These are phyloP conservation scores for Leptobrachium ailaonicum DNA, from an alignment of 2,113 vertebrate genomes.

Conservation along the genomic window DNA sequence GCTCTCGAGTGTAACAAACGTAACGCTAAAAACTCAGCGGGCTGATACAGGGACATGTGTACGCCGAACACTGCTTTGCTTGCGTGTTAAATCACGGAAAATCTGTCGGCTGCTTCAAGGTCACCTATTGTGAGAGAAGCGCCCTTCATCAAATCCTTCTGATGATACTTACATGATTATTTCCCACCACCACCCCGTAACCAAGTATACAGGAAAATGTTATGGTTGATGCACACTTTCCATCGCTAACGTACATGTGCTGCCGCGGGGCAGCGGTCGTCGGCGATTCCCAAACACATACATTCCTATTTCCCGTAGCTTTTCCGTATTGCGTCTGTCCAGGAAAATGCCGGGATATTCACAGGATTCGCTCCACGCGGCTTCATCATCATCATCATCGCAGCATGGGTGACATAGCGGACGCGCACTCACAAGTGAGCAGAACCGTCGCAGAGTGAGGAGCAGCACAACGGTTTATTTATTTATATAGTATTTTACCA, in stretches of 20 bases:
- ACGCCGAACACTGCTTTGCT: not conserved
- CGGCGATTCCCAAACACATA: not conserved
- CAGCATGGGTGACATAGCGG: too few relatives aligned
- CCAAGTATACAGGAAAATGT: slow-evolving; percentile 48
- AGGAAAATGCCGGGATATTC: too few relatives aligned
- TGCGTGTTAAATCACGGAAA: not conserved
- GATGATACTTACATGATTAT: slow-evolving; percentile 58
- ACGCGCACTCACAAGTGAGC: too few relatives aligned
- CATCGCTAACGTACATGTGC: slow-evolving; percentile 61
- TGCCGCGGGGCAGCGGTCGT: slow-evolving; percentile 33
- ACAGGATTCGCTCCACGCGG: too few relatives aligned
- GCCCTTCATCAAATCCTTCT: slow-evolving; percentile 28
- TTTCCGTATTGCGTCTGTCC: not conserved
- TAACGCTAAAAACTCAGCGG: too few relatives aligned
- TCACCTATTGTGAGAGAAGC: slow-evolving; percentile 5
- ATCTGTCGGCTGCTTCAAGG: slow-evolving; percentile 13
- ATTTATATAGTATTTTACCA: too few relatives aligned
- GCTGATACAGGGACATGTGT: too few relatives aligned
- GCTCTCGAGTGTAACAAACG: too few relatives aligned
- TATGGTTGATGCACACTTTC: slow-evolving; percentile 48
- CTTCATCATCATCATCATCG: too few relatives aligned
- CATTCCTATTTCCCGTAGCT: not conserved
- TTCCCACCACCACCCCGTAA: slow-evolving; percentile 66
- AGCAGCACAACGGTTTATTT: too few relatives aligned
- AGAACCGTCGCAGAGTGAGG: too few relatives aligned